A percentile compares a stretch with the other conserved stretches of the same genome.
These are phyloP conservation scores for Dimorphilus gyrociliatus DNA, from an alignment of 2,888 invertebrate species.

Conservation along the genomic window DNA sequence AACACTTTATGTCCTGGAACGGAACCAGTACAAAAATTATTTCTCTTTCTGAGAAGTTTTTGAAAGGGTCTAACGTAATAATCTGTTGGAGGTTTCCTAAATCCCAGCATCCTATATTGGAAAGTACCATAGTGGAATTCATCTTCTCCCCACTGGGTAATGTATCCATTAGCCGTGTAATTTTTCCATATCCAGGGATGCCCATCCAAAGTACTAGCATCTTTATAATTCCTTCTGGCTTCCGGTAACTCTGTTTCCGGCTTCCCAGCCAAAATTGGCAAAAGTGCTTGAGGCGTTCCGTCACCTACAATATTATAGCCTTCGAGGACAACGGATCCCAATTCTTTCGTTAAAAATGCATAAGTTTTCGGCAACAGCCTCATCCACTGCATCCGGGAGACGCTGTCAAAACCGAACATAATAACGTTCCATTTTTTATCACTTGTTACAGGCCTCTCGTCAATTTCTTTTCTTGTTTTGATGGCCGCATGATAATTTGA, in stretches of 20 bases:
- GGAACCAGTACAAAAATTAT: conserved; percentile 50
- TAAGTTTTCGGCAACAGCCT: conserved; percentile 26
- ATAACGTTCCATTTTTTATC: too few species aligned
- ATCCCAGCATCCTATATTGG: conserved; percentile 73
- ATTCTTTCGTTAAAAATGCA: conserved; percentile 17
- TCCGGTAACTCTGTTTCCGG: conserved; percentile 12
- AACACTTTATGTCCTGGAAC: conserved; percentile 48
- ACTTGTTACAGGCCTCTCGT: too few species aligned
- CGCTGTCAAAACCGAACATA: conserved; percentile 70
- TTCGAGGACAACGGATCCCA: conserved; percentile 19
- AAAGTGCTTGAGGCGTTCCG: conserved; percentile 13
- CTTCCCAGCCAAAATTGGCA: conserved; percentile 14
- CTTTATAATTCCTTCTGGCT: conserved; percentile 41
- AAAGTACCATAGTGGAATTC: conserved; percentile 67
- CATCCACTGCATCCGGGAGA: conserved; percentile 50
- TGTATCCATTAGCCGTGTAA: conserved; percentile 43
- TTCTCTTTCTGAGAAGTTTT: not conserved
- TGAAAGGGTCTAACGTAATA: conserved; percentile 59
- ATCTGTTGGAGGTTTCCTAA: conserved; percentile 63
- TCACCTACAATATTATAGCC: conserved; percentile 16
- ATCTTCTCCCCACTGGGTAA: conserved; percentile 71
- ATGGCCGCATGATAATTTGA: too few species aligned
- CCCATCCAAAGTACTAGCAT: conserved; percentile 50
- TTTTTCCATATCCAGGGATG: conserved; percentile 76
- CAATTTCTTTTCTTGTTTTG: too few species aligned